Percentiles rank a stretch among this genome's conserved stretches.
phyloP scores from a whole-genome alignment of 2,113 vertebrate genomes.

The Anseranas semipalmata region DNA sequence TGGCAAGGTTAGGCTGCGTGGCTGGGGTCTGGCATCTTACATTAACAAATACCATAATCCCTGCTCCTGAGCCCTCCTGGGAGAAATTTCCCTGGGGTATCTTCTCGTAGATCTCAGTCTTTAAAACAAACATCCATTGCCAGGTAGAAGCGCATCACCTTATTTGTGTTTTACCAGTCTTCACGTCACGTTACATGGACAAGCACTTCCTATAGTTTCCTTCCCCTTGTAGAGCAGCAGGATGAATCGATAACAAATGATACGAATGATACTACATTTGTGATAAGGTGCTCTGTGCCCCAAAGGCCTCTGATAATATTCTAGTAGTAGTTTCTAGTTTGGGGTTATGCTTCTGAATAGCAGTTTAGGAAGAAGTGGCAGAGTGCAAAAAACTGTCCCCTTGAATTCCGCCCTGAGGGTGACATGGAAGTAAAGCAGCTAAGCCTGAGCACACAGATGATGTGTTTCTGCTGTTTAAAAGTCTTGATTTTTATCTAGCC shows the following conservation, averaged over 20 bases:
- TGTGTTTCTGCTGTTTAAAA: neutral
- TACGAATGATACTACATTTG: neutral
- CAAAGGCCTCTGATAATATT: neutral
- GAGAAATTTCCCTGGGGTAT: neutral
- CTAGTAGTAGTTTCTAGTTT: neutral
- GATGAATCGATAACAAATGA: neutral
- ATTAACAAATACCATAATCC: neutral
- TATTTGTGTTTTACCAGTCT: neutral
- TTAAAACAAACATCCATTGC: neutral
- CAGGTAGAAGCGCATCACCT: neutral
- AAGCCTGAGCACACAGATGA: neutral
- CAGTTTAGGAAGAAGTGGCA: neutral
- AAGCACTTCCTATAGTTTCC: neutral
- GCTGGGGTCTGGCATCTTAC: neutral
- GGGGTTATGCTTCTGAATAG: neutral
- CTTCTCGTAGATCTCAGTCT: neutral
- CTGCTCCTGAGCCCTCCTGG: neutral
- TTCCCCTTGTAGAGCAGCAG: neutral
- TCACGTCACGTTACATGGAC: neutral
- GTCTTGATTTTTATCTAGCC: neutral
- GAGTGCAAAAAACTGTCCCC: neutral
- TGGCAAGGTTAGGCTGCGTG: neutral
- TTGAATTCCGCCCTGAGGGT: neutral
- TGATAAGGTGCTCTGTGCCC: rapidly evolving
- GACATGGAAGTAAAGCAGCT: neutral